Conservation (phyloP, 2,797 vertebrate genomes). For the Odontamblyopus lacepedii region DNA sequence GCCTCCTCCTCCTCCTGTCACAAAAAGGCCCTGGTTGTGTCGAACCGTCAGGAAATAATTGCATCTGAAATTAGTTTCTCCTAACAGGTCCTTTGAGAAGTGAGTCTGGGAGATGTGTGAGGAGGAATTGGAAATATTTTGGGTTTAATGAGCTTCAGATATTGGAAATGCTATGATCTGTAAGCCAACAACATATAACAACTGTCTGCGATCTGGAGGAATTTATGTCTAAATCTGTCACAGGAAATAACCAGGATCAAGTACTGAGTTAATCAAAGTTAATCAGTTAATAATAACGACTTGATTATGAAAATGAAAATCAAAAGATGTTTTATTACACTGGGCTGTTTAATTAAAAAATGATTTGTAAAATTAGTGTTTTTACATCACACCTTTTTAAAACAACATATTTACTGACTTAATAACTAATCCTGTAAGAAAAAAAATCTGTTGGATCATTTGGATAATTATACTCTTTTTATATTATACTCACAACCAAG, state of each 20-base stretch:
- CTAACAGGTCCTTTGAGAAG: conserved; percentile 59
- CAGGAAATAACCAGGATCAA: not conserved
- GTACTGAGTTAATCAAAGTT: no score
- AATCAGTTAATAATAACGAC: no score
- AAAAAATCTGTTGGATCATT: no score
- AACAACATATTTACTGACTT: no score
- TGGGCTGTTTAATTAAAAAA: no score
- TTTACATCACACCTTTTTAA: no score
- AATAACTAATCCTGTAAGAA: no score
- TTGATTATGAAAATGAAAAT: no score
- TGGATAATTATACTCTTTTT: no score
- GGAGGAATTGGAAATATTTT: not conserved
- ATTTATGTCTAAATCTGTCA: not conserved
- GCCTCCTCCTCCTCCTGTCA: conserved; percentile 52
- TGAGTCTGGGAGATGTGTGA: conserved; percentile 28
- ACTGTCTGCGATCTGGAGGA: not conserved
- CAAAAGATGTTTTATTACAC: no score
- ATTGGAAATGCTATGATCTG: conserved; percentile 2
- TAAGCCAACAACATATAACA: not conserved
- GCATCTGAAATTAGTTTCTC: conserved; percentile 75
- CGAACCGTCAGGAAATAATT: conserved; percentile 69
- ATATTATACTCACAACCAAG: no score
- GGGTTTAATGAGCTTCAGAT: conserved; percentile 40
- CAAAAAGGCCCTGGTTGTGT: conserved; percentile 31
- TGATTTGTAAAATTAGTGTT: no score